phyloP scores from a whole-genome alignment of 2,797 vertebrate species.

The Semaprochilodus insignis region DNA sequence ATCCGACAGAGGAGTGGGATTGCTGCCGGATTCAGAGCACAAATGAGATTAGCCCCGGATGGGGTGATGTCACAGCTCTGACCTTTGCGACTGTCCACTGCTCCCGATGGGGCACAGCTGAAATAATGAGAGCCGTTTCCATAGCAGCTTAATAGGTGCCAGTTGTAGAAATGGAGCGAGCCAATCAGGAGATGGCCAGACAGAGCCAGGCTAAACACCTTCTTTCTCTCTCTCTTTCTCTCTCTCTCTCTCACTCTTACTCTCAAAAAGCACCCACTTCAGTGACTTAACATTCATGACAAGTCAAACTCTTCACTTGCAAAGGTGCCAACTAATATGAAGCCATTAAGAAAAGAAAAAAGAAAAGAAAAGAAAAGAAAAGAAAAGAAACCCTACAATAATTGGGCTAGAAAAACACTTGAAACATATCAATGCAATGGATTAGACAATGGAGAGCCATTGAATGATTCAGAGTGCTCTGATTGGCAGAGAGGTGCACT shows the following conservation, averaged over 20 bases:
- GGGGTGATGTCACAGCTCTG: constrained; percentile 59
- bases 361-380: background rate
- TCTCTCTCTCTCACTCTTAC: background rate
- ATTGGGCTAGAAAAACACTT: constrained; percentile 9
- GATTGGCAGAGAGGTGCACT: constrained; percentile 51
- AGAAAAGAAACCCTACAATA: background rate
- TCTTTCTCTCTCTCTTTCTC: background rate
- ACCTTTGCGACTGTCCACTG: constrained; percentile 59
- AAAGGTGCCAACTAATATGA: constrained; percentile 43
- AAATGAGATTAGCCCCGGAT: constrained; percentile 58
- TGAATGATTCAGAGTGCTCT: constrained; percentile 40
- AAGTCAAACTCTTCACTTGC: constrained; percentile 38
- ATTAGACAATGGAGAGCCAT: constrained; percentile 37
- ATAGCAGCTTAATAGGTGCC: constrained; percentile 60
- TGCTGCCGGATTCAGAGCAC: constrained; percentile 48
- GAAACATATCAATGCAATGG: constrained; percentile 45
- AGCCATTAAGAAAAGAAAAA: constrained; percentile 45
- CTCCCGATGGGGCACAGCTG: constrained; percentile 53
- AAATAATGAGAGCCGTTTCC: constrained; percentile 63
- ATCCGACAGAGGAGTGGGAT: constrained; percentile 44
- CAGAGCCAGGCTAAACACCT: constrained; percentile 40
- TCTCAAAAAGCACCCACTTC: constrained; percentile 48
- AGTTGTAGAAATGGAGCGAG: constrained; percentile 54
- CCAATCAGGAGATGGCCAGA: constrained; percentile 48
- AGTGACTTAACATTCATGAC: constrained; percentile 49